phyloP scores from a whole-genome alignment of 2,888 invertebrate genomes.

The Tachina grossa region DNA sequence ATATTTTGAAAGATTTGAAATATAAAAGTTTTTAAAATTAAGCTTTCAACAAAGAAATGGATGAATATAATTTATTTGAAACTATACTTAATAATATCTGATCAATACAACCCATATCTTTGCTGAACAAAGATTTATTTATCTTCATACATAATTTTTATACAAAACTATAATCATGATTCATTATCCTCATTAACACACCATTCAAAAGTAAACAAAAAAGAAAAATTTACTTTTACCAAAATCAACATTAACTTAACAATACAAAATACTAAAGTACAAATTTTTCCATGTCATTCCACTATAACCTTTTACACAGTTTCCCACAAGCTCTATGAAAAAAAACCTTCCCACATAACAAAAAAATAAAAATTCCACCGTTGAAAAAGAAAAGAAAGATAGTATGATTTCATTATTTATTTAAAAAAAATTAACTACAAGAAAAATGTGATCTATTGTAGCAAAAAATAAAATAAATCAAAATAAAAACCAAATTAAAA shows the following conservation, averaged over 20 bases:
- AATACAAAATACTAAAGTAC: conserved; percentile 1
- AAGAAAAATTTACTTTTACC: conserved; percentile 22
- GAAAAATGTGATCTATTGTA: conserved; percentile 48
- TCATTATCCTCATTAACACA: conserved; percentile 11
- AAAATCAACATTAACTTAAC: conserved; percentile 7
- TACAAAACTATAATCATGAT: neutral
- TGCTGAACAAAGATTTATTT: too few relatives aligned
- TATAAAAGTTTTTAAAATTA: too few relatives aligned
- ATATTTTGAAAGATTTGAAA: too few relatives aligned
- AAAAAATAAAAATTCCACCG: conserved; percentile 22
- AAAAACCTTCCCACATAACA: conserved; percentile 53
- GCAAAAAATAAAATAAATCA: neutral
- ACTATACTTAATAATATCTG: neutral
- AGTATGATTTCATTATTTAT: conserved; percentile 16
- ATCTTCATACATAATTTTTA: neutral
- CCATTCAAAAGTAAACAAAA: neutral
- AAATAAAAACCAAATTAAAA: conserved; percentile 34
- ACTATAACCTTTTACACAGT: conserved; percentile 45
- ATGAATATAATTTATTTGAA: neutral
- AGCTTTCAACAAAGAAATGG: too few relatives aligned
- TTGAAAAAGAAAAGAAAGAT: conserved; percentile 7
- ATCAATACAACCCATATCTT: neutral
- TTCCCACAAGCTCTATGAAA: conserved; percentile 45
- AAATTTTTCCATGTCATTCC: conserved; percentile 46
- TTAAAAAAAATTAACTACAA: neutral